Evolutionary conservation across 2,797 vertebrate genomes (phyloP).

Genomic region (Arctocebus calabarensis): DNA sequence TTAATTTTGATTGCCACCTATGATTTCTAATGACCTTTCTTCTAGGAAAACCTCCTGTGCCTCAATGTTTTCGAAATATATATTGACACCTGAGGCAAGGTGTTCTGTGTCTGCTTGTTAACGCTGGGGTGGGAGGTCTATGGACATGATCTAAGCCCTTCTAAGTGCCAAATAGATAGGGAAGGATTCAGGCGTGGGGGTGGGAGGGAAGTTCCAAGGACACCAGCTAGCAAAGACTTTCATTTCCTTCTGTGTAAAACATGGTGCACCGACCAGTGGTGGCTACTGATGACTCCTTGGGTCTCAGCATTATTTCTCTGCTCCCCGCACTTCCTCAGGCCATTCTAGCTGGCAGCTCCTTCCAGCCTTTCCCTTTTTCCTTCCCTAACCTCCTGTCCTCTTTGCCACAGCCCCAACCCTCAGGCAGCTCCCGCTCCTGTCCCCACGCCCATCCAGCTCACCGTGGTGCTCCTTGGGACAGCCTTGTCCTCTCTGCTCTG

Average conservation of each 20-base stretch:
- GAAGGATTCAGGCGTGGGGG: not conserved
- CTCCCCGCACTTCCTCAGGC: not conserved
- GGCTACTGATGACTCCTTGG: not conserved
- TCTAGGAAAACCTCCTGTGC: not conserved
- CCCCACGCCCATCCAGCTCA: not conserved
- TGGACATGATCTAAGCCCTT: not conserved
- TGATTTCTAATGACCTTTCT: slow-evolving; percentile 20
- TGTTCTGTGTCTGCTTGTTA: not conserved
- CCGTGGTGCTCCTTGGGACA: not conserved
- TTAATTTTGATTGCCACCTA: not conserved
- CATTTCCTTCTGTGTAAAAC: not conserved
- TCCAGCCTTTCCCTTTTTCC: not conserved
- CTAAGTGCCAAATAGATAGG: not conserved
- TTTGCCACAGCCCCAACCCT: not conserved
- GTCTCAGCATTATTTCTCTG: not conserved
- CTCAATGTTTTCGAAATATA: not conserved
- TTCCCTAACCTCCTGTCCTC: not conserved
- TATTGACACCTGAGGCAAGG: not conserved
- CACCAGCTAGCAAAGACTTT: not conserved
- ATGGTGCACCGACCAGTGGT: too few relatives aligned
- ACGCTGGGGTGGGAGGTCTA: not conserved
- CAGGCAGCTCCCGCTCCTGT: not conserved
- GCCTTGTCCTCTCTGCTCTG: not conserved
- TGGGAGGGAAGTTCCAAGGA: not conserved
- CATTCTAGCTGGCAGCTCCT: not conserved